Evolutionary conservation across 2,797 vertebrate genomes (phyloP).

Genomic region (Coregonus ussuriensis): DNA sequence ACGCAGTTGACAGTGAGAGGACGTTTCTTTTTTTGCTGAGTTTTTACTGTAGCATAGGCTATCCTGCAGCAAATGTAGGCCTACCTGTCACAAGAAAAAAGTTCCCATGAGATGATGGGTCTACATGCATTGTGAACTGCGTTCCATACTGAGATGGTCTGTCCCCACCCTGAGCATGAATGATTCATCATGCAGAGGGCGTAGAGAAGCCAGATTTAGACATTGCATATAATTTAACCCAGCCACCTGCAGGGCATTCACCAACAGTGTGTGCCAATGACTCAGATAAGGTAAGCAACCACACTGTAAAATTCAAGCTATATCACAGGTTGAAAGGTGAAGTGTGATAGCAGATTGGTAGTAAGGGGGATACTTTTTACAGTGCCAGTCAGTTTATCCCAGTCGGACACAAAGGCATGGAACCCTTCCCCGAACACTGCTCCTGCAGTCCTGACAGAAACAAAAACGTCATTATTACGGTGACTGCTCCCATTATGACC

Average conservation of each 20-base stretch:
- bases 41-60: too few relatives aligned
- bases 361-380: constrained; percentile 66
- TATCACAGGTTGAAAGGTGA: not conserved
- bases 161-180: too few relatives aligned
- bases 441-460: constrained; percentile 77
- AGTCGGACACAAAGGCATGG: constrained; percentile 84
- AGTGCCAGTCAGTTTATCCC: constrained; percentile 87
- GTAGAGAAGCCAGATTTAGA: not conserved
- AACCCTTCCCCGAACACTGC: constrained; percentile 87
- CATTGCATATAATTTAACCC: constrained; percentile 59
- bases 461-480: constrained; percentile 19
- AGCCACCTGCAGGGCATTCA: constrained; percentile 70
- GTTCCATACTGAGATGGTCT: too few relatives aligned
- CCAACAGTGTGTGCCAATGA: not conserved
- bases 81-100: too few relatives aligned
- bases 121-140: too few relatives aligned
- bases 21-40: too few relatives aligned
- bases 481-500: not conserved
- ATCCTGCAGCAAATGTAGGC: too few relatives aligned
- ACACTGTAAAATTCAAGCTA: not conserved
- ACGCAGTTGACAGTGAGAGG: too few relatives aligned
- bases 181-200: constrained; percentile 57
- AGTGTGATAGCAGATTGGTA: not conserved
- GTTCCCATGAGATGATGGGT: too few relatives aligned
- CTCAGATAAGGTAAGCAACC: not conserved